These are phyloP conservation scores for Druceiella hillmani DNA, from an alignment of 2,888 invertebrate species.

Conservation along the genomic window DNA sequence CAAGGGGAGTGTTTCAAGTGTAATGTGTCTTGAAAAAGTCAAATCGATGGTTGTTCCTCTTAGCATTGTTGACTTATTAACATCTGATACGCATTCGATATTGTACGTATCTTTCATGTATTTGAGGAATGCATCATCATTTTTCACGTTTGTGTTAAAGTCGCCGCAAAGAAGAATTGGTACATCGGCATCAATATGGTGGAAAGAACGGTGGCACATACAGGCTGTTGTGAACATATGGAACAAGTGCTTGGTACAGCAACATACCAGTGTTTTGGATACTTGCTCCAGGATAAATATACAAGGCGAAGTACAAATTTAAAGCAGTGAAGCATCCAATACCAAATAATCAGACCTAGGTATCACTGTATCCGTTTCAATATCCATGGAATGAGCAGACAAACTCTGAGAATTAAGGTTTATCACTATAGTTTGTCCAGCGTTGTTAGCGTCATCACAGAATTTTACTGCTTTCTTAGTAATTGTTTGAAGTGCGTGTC, in stretches of 20 bases:
- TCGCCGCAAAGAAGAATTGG: no score
- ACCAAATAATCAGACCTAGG: slow-evolving; percentile 23
- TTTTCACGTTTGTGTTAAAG: no score
- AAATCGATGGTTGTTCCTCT: no score
- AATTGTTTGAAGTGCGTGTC: slow-evolving; percentile 19
- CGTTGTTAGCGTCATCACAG: slow-evolving; percentile 18
- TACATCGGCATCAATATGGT: no score
- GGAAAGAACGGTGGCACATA: slow-evolving; percentile 19
- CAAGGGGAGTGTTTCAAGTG: no score
- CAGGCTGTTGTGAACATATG: slow-evolving; percentile 21
- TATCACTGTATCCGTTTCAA: no score
- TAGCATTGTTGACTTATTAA: no score
- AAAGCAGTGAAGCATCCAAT: slow-evolving; percentile 23
- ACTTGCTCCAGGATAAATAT: slow-evolving; percentile 24
- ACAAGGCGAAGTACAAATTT: slow-evolving; percentile 22
- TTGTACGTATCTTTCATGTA: no score
- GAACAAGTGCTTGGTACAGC: slow-evolving; percentile 21
- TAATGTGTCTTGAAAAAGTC: no score
- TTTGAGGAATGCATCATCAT: no score
- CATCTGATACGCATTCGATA: no score
- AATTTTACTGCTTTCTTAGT: slow-evolving; percentile 21
- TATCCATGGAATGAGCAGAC: no score
- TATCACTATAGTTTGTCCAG: slow-evolving; percentile 20
- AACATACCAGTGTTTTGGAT: slow-evolving; percentile 19
- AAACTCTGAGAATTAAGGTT: slow-evolving; percentile 19